Evolutionary conservation across 2,888 invertebrate genomes (phyloP), one percentile per base, ranked within the genome.

Genomic region (Molanna angustata): DNA sequence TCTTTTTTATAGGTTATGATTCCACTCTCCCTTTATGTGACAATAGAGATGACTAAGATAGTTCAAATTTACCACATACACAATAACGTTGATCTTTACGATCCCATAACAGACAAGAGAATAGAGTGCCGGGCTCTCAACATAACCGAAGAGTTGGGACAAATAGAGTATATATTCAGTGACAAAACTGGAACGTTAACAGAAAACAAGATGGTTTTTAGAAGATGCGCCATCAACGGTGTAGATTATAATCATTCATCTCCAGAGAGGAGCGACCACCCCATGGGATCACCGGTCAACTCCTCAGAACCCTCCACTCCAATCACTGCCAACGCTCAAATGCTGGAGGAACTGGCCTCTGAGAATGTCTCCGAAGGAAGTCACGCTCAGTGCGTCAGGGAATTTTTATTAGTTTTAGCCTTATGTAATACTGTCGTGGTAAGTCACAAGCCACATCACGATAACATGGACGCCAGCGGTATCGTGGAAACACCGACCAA

Each of bases 161-260:
- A 98, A 76, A 83, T 86, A 61, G 69, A 68, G 59, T 96, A 97
- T 66, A 82, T 98, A 60, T 97, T 98, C 73, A 94, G 93, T 7
- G 98, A 98, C 70, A 98, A 98, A 74, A 98, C 98, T 1, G 98
- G 98, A 4, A 98, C 98, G 1, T 74, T 98, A 51, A 98, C 98
- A 1, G 96, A 97, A 72, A 98, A 98, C 70, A 88, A 93, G 71
- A 98, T 98, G 97, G 83, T 95, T 65, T 98, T 98, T 72, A 83
- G 93, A 51, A 80, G 90, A 43, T 97, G 96, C 67, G 85, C 90
- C 2, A 86, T 97, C 19, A 88, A 85, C 18, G 96, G 94, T 0
- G 82, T 86, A 33, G 94, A 97, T 71, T 97, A 94, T 67, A 86
- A 88, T 65, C 94, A 94, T 68, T 84, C 85, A 1, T 80, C 87